Evolutionary conservation across 1,140 invertebrate genomes (phyloP), one percentile per base, ranked within the genome.

Genomic region (Sminthurinus signatus): DNA sequence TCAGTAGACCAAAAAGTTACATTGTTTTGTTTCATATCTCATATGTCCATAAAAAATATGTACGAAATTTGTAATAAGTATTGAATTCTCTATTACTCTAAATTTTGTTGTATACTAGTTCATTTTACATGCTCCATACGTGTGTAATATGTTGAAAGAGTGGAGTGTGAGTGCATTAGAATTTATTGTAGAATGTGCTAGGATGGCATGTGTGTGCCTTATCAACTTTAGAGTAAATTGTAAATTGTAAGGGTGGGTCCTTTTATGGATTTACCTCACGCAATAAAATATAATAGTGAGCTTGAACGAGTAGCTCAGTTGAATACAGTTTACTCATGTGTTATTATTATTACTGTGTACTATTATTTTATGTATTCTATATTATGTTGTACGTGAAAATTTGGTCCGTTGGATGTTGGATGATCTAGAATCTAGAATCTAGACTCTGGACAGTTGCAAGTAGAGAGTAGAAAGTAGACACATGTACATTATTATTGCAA

Each of bases 231-330:
- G n/a, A n/a, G 28, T 12, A 12, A 43, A 60, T 44, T 29, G 43
- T 52, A 65, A 59, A 60, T 65, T 60, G 56, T 36, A 65, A 54
- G 62, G 62, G 62, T 48, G 62, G 36, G 62, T 39, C 57, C 43
- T 52, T 65, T 60, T 39, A 64, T 58, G 52, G 62, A 36, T n/a
- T 48, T 48, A 23, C 39, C 27, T 51, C 62, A 64, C 55, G 62
- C 54, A 57, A 59, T 23, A n/a, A 36, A 23, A 36, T 3, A 23
- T 4, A 25, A 25, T n/a, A n/a, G n/a, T n/a, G n/a, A n/a, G n/a
- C n/a, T n/a, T n/a, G n/a, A n/a, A n/a, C n/a, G n/a, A n/a, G 19
- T 27, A 27, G 55, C 17, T 8, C 12, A 21, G 17, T 48, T 19
- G 23, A 8, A 10, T 19, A 19, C 46, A 14, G 5, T 5, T 10